Conservation (phyloP, 2,113 vertebrate species). For the Circaetus gallicus region DNA sequence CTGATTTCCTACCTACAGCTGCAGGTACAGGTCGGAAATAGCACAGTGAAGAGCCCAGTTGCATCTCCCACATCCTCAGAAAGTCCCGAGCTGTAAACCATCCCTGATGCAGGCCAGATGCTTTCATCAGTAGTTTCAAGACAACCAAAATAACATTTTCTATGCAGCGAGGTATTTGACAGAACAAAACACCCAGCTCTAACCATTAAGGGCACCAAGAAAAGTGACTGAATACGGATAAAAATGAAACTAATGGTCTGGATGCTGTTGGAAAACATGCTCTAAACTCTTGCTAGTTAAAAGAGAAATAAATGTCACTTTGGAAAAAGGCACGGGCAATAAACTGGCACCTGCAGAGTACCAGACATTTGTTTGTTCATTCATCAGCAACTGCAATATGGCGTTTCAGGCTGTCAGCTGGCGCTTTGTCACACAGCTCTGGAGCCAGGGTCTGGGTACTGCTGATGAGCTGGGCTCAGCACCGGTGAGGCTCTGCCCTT, state of each 20-base stretch:
- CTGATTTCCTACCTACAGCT: neutral
- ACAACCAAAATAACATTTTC: neutral
- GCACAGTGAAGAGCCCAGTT: neutral
- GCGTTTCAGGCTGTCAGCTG: neutral
- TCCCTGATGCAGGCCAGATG: neutral
- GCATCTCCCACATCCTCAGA: neutral
- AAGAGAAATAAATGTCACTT: neutral
- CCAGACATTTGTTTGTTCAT: neutral
- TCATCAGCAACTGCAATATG: neutral
- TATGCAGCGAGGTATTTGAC: neutral
- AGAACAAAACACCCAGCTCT: neutral
- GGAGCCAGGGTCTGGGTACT: accelerated
- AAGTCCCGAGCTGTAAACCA: neutral
- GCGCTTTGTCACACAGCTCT: neutral
- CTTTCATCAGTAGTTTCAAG: neutral
- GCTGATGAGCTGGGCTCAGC: accelerated
- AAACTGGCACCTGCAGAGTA: neutral
- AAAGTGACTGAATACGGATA: neutral
- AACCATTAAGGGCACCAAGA: neutral
- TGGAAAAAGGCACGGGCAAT: neutral
- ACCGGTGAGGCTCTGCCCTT: neutral
- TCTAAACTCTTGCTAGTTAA: neutral
- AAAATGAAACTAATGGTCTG: neutral
- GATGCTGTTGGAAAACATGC: neutral
- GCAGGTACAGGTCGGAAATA: neutral